These are phyloP conservation scores for Drosophila punjabiensis DNA, from an alignment of 1,140 invertebrate genomes.

Conservation along the genomic window DNA sequence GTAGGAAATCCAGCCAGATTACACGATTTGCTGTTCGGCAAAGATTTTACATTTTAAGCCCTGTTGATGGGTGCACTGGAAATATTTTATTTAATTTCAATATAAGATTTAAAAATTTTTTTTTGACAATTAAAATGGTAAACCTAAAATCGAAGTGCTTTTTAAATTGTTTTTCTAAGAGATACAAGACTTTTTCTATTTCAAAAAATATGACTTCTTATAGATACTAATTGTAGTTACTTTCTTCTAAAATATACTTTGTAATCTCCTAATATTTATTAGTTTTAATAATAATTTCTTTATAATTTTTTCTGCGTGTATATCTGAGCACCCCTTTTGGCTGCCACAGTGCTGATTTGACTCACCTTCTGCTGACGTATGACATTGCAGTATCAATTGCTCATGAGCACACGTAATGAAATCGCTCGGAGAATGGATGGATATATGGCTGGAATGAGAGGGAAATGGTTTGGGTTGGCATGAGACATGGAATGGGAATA, in stretches of 20 bases:
- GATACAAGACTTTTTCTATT: neutral
- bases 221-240: neutral
- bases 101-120: neutral
- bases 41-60: slow-evolving; percentile 29
- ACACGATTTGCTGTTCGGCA: slow-evolving; percentile 31
- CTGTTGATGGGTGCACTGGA: slow-evolving; percentile 16
- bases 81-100: neutral
- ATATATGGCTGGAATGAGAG: neutral
- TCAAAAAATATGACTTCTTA: too few relatives aligned
- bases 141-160: too few relatives aligned
- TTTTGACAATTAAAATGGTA: too few relatives aligned
- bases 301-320: slow-evolving; percentile 21
- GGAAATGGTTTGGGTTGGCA: neutral
- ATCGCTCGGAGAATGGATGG: slow-evolving; percentile 53
- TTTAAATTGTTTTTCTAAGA: neutral
- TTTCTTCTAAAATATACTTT: neutral
- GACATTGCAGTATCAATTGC: slow-evolving; percentile 83
- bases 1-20: slow-evolving; percentile 28
- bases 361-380: slow-evolving; percentile 81
- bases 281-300: neutral
- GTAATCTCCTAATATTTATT: too few relatives aligned
- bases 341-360: slow-evolving; percentile 53
- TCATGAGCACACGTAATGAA: slow-evolving; percentile 74
- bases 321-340: slow-evolving; percentile 38
- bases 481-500: neutral